Evolutionary conservation across 1,140 invertebrate genomes (phyloP).

Genomic region (Polypedilum vanderplanki): DNA sequence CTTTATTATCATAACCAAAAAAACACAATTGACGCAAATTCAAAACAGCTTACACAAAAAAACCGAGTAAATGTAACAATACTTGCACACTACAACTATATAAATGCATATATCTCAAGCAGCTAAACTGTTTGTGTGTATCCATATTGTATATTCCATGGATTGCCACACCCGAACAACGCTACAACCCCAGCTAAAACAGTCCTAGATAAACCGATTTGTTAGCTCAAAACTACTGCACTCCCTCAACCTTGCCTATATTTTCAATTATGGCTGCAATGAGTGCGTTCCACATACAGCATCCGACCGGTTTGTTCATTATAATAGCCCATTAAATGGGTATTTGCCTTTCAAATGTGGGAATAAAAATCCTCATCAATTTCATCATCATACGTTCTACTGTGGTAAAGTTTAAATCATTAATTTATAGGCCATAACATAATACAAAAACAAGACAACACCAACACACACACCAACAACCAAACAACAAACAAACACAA

Average conservation of each 20-base stretch:
- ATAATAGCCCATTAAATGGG: neutral
- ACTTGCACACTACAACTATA: too few relatives aligned
- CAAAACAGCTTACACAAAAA: too few relatives aligned
- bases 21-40: too few relatives aligned
- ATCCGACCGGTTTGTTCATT: neutral
- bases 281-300: neutral
- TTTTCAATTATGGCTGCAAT: neutral
- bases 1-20: too few relatives aligned
- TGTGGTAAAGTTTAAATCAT: neutral
- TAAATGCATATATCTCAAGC: too few relatives aligned
- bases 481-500: too few relatives aligned
- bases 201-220: neutral
- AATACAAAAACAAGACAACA: too few relatives aligned
- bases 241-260: neutral
- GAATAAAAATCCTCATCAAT: neutral
- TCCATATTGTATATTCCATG: neutral
- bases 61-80: too few relatives aligned
- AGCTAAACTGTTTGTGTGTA: neutral
- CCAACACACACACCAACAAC: too few relatives aligned
- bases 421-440: neutral
- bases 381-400: neutral
- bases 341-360: neutral
- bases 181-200: neutral
- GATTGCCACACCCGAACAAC: neutral
- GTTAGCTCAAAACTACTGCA: neutral